Conservation (phyloP, 2,888 invertebrate species). For the Margaritifera margaritifera region DNA sequence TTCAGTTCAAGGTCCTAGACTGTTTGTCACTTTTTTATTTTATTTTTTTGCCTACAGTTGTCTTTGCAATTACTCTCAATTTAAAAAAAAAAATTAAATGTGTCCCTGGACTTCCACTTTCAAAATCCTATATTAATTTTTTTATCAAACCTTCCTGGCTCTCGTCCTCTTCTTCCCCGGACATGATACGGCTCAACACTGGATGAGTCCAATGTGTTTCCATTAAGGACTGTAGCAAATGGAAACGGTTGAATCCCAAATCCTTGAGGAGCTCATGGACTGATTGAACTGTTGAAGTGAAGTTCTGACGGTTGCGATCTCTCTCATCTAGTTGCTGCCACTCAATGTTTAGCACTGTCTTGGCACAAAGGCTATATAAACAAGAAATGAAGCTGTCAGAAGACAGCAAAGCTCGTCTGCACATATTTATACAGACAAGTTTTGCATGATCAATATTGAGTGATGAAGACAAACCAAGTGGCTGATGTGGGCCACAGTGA, state of each 20-base stretch:
- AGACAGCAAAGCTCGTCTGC: no score
- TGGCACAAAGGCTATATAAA: constrained; percentile 58
- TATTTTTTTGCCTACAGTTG: constrained; percentile 8
- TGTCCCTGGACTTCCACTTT: constrained; percentile 11
- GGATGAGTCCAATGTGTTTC: constrained; percentile 69
- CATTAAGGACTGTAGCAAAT: constrained; percentile 51
- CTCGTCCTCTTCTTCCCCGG: constrained; percentile 49
- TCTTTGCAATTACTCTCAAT: no score
- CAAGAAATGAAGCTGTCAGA: no score
- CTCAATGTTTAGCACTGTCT: constrained; percentile 60
- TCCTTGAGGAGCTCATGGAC: constrained; percentile 51
- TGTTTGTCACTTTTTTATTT: neutral
- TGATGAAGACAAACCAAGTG: no score
- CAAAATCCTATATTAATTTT: neutral
- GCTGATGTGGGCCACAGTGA: no score
- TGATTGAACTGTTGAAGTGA: constrained; percentile 49
- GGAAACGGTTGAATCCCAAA: constrained; percentile 49
- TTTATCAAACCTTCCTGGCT: constrained; percentile 28
- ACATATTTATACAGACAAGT: no score
- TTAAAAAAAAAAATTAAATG: neutral
- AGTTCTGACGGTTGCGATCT: constrained; percentile 50
- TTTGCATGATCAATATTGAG: no score
- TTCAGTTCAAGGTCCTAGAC: neutral
- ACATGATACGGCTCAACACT: constrained; percentile 63
- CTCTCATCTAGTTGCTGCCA: constrained; percentile 62